These are phyloP conservation scores for Oryzias dopingdopingensis DNA, from an alignment of 2,797 vertebrate genomes.

Conservation along the genomic window DNA sequence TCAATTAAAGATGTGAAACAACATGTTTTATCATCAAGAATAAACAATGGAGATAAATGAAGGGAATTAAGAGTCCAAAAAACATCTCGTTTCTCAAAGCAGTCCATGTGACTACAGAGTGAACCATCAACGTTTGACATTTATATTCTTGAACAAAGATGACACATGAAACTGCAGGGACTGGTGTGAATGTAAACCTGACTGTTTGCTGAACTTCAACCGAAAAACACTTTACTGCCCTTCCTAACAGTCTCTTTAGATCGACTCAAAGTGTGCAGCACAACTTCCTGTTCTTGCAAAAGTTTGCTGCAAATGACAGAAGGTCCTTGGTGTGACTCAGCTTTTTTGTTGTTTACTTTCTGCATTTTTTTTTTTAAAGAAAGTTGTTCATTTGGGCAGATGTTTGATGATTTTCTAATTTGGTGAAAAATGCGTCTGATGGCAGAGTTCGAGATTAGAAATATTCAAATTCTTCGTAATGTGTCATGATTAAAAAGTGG, in stretches of 20 bases:
- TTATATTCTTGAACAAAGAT: conserved; percentile 57
- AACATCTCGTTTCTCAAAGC: background rate
- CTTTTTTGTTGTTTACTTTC: conserved; percentile 2
- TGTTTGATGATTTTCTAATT: background rate
- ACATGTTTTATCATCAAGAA: background rate
- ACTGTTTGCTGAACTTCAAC: conserved; percentile 42
- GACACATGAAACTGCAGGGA: conserved; percentile 38
- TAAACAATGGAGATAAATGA: background rate
- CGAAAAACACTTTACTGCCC: conserved; percentile 26
- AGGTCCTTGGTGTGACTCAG: conserved; percentile 6
- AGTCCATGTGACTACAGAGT: too few relatives aligned
- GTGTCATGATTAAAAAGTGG: background rate
- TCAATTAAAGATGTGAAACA: too few relatives aligned
- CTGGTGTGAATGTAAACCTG: conserved; percentile 37
- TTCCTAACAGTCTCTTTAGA: conserved; percentile 8
- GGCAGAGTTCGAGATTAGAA: background rate
- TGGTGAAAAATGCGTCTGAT: background rate
- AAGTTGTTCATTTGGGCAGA: background rate
- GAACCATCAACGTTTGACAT: conserved; percentile 49
- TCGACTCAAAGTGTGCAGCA: conserved; percentile 12
- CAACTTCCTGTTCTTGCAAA: conserved; percentile 3
- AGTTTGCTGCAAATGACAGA: conserved; percentile 15
- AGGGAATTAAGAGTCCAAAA: background rate
- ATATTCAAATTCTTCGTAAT: background rate
- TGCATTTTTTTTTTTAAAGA: background rate